Conservation (phyloP, 2,888 invertebrate genomes). For the Drosophila eohydei region DNA sequence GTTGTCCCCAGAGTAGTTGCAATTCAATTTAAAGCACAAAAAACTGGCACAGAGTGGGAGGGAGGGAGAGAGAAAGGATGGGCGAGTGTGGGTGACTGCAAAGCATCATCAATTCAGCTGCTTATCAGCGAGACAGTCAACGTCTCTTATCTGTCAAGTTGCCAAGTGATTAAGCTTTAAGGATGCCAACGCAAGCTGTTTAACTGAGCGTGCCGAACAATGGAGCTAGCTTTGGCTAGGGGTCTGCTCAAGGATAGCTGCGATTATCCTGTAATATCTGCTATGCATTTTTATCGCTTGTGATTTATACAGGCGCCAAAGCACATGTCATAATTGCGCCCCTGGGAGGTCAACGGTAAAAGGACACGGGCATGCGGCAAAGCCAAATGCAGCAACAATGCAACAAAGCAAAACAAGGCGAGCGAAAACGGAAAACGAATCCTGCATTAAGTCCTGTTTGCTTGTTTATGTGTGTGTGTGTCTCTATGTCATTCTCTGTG, state of each 20-base stretch:
- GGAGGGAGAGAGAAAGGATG: neutral
- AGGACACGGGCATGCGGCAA: conserved; percentile 40
- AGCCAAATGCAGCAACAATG: conserved; percentile 17
- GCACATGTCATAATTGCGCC: conserved; percentile 62
- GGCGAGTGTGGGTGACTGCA: conserved; percentile 7
- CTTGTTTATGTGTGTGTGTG: neutral
- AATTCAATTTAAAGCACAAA: conserved; percentile 61
- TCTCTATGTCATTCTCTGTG: conserved; percentile 7
- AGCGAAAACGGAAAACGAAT: conserved; percentile 19
- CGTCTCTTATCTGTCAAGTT: conserved; percentile 57
- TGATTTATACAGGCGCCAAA: conserved; percentile 35
- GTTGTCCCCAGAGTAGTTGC: conserved; percentile 45
- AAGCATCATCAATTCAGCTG: conserved; percentile 63
- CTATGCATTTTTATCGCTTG: conserved; percentile 50
- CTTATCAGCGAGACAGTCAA: conserved; percentile 51
- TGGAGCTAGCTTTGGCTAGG: conserved; percentile 14
- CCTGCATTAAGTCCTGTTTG: conserved; percentile 8
- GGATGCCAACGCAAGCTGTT: conserved; percentile 27
- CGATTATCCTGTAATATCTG: conserved; percentile 28
- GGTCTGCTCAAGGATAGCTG: conserved; percentile 31
- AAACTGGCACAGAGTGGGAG: conserved; percentile 8
- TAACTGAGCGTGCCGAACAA: conserved; percentile 25
- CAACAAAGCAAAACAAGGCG: conserved; percentile 9
- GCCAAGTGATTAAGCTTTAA: conserved; percentile 60
- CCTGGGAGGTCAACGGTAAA: conserved; percentile 57